Evolutionary conservation across 2,113 vertebrate species (phyloP).

Genomic region (Candoia aspera): DNA sequence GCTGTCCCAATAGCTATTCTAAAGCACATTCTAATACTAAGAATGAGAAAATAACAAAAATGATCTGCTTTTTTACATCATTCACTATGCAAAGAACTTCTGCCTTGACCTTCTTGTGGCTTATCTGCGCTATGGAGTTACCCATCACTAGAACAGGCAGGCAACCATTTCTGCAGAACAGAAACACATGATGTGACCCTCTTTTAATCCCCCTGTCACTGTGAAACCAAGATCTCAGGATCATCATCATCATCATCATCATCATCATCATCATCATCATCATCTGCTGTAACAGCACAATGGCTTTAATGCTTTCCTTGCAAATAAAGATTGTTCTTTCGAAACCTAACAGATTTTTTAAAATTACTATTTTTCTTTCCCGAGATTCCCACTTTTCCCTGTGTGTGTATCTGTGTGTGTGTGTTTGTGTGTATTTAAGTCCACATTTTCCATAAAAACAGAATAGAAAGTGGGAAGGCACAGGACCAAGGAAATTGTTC

Average conservation of each 20-base stretch:
- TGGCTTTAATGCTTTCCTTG: background rate
- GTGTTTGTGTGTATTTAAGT: background rate
- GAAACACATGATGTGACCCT: background rate
- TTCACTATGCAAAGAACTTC: background rate
- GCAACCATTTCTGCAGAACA: background rate
- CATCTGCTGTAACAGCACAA: too few species aligned
- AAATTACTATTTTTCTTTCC: background rate
- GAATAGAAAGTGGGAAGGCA: background rate
- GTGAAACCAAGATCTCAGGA: background rate
- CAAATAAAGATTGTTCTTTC: background rate
- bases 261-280: too few species aligned
- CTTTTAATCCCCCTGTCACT: background rate
- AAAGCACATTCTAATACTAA: background rate
- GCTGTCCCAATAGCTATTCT: background rate
- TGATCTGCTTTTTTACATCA: background rate
- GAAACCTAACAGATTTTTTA: background rate
- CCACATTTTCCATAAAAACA: background rate
- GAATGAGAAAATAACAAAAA: background rate
- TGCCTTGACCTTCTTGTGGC: background rate
- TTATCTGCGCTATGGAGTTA: background rate
- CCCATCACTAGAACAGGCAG: background rate
- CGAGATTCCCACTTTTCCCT: background rate
- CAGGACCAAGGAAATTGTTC: background rate
- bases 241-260: too few species aligned
- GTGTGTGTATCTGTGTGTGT: background rate